A percentile compares a stretch with the other conserved stretches of the same genome.
phyloP scores from a whole-genome alignment of 2,113 vertebrate species.

The Anseranas semipalmata region DNA sequence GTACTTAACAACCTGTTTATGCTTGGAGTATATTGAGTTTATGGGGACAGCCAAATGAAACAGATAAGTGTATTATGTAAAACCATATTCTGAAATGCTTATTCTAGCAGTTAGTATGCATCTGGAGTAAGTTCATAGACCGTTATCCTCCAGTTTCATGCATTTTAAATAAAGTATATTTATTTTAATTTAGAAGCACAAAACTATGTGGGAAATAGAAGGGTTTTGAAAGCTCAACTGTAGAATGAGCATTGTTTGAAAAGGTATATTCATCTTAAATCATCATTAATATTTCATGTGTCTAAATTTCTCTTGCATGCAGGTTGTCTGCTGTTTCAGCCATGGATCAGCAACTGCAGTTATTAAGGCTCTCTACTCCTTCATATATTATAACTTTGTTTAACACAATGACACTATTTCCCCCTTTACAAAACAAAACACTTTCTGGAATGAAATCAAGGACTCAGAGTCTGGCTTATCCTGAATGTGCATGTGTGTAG shows the following conservation, averaged over 20 bases:
- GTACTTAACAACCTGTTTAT: conserved; percentile 74
- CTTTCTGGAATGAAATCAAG: background rate
- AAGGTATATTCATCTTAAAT: background rate
- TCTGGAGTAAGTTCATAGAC: conserved; percentile 59
- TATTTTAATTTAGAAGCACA: conserved; percentile 47
- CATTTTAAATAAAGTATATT: conserved; percentile 52
- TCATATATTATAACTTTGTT: conserved; percentile 22
- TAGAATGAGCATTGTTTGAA: background rate
- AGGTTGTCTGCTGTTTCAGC: background rate
- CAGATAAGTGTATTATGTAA: conserved; percentile 69
- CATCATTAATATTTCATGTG: conserved; percentile 28
- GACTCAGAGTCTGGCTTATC: background rate
- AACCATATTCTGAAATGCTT: conserved; percentile 62
- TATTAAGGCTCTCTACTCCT: conserved; percentile 30
- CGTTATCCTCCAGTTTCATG: conserved; percentile 3
- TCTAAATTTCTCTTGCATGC: background rate
- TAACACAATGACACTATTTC: background rate
- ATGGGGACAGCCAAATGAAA: conserved; percentile 64
- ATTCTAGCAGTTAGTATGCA: conserved; percentile 65
- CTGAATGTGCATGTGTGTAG: background rate
- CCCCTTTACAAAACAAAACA: background rate
- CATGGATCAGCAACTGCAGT: background rate
- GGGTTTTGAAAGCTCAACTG: background rate
- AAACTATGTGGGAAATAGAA: conserved; percentile 25
- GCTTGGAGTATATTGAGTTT: conserved; percentile 58